Percentiles rank a stretch among this genome's conserved stretches.
Conservation (phyloP, 2,888 invertebrate species). For the Polyommatus iphigenia region DNA sequence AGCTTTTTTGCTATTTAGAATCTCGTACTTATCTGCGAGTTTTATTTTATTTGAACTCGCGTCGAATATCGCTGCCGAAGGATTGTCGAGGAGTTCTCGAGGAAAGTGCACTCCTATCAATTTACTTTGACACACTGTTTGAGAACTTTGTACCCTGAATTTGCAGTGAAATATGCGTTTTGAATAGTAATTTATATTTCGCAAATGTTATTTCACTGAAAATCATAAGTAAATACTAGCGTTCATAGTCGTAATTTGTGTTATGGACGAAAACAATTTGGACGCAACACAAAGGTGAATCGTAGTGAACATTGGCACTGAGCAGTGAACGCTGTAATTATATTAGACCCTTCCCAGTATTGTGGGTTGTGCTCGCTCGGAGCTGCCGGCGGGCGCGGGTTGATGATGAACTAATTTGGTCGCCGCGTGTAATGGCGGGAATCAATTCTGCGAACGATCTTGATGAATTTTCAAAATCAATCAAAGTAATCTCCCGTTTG, state of each 20-base stretch:
- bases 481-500: not conserved
- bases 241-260: not conserved
- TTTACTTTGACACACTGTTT: conserved; percentile 12
- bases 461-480: not conserved
- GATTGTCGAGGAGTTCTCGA: not conserved
- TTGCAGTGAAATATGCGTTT: not conserved
- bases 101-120: conserved; percentile 5
- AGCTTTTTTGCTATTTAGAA: not conserved
- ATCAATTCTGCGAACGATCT: conserved; percentile 4
- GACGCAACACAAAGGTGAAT: not conserved
- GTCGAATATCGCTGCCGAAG: not conserved
- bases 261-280: not conserved
- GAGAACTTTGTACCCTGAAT: not conserved
- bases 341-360: not conserved
- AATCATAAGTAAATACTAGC: not conserved
- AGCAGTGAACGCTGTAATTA: not conserved
- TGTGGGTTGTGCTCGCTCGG: not conserved
- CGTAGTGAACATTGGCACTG: not conserved
- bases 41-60: not conserved
- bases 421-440: not conserved
- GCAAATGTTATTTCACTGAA: not conserved
- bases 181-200: not conserved
- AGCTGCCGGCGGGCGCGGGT: not conserved
- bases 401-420: not conserved
- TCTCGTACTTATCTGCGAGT: not conserved